phyloP scores from a whole-genome alignment of 2,113 vertebrate species.

The Xiphias gladius region DNA sequence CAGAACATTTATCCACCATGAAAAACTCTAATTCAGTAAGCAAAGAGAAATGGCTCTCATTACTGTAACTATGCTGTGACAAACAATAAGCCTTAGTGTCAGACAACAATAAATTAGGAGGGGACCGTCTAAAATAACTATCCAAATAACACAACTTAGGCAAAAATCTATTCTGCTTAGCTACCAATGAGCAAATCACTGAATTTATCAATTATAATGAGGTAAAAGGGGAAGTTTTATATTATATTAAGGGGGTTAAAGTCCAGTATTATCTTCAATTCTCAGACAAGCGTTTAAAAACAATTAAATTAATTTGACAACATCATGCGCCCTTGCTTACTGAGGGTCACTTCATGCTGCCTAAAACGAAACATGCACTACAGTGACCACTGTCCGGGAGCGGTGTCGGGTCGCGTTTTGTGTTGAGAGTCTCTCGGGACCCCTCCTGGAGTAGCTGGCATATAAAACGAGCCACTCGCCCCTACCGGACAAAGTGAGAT shows the following conservation, averaged over 20 bases:
- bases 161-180: background rate
- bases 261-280: background rate
- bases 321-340: constrained; percentile 10
- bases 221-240: background rate
- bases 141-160: background rate
- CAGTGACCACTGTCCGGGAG: constrained; percentile 48
- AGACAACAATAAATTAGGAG: background rate
- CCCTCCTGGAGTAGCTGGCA: constrained; percentile 62
- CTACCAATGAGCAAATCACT: constrained; percentile 3
- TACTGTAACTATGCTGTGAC: constrained; percentile 6
- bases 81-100: background rate
- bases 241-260: background rate
- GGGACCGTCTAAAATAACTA: background rate
- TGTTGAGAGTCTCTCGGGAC: constrained; percentile 52
- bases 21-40: constrained; percentile 22
- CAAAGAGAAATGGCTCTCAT: constrained; percentile 13
- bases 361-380: constrained; percentile 36
- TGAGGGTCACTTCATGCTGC: constrained; percentile 23
- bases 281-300: background rate
- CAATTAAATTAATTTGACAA: background rate
- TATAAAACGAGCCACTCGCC: constrained; percentile 74
- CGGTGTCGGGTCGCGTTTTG: constrained; percentile 50
- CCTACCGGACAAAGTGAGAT: constrained; percentile 65
- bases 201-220: background rate
- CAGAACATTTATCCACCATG: background rate